phyloP scores from a whole-genome alignment of 2,888 invertebrate genomes.

The Aphodius granarius region DNA sequence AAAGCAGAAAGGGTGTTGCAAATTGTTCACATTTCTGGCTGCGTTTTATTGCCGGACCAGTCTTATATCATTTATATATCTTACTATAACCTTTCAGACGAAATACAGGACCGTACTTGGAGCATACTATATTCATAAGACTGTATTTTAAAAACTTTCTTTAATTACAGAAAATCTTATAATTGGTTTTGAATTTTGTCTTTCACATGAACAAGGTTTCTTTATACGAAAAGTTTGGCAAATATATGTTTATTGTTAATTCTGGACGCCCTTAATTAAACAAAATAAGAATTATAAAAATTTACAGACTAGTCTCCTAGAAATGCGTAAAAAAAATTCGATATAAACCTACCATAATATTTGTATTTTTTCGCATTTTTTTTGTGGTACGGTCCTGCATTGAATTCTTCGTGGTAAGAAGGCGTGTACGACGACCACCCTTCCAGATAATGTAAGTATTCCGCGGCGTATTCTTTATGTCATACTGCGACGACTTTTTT shows the following conservation, averaged over 20 bases:
- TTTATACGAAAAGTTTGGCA: too few relatives aligned
- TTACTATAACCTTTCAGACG: slow-evolving; percentile 38
- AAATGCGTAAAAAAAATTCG: too few relatives aligned
- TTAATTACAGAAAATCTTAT: not conserved
- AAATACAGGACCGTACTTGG: slow-evolving; percentile 15
- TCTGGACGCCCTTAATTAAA: too few relatives aligned
- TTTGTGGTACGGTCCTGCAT: slow-evolving; percentile 20
- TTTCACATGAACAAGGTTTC: too few relatives aligned
- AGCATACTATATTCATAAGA: not conserved
- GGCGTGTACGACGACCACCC: slow-evolving; percentile 27
- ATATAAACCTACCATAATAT: too few relatives aligned
- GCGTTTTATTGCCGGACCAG: slow-evolving; percentile 47
- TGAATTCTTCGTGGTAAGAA: slow-evolving; percentile 17
- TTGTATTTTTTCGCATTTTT: not conserved
- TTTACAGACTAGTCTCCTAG: too few relatives aligned
- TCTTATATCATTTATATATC: slow-evolving; percentile 39
- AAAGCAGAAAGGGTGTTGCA: slow-evolving; percentile 40
- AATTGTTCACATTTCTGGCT: slow-evolving; percentile 46
- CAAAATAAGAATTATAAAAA: too few relatives aligned
- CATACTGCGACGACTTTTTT: slow-evolving; percentile 45
- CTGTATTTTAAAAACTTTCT: not conserved
- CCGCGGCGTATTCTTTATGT: slow-evolving; percentile 41
- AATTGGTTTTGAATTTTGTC: too few relatives aligned
- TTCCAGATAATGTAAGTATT: slow-evolving; percentile 41
- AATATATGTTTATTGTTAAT: too few relatives aligned